A percentile compares a stretch with the other conserved stretches of the same genome.
phyloP scores from a whole-genome alignment of 2,113 vertebrate species.

The Illadopsis cleaveri region DNA sequence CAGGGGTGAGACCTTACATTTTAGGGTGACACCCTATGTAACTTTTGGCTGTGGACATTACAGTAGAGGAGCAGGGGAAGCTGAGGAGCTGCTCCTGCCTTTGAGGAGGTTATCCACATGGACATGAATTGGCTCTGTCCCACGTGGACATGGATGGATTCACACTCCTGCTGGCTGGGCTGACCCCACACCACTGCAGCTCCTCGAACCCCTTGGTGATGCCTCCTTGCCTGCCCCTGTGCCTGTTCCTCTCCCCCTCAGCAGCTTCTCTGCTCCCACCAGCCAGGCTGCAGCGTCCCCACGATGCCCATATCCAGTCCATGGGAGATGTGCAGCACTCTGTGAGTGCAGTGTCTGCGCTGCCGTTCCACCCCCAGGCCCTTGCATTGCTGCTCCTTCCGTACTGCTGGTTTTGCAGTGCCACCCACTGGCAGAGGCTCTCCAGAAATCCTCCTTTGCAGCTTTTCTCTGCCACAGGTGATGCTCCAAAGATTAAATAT shows the following conservation, averaged over 20 bases:
- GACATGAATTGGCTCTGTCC: neutral
- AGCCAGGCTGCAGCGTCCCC: neutral
- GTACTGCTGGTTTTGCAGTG: constrained; percentile 34
- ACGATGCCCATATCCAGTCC: accelerated
- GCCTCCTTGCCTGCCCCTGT: neutral
- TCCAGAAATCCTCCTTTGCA: neutral
- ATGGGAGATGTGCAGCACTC: neutral
- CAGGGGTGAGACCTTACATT: neutral
- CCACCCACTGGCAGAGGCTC: constrained; percentile 47
- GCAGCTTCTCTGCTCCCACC: neutral
- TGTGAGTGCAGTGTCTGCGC: neutral
- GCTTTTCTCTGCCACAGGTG: neutral
- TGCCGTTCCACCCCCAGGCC: neutral
- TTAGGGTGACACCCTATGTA: accelerated
- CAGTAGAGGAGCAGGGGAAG: neutral
- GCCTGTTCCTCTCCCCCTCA: neutral
- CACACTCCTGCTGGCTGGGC: accelerated
- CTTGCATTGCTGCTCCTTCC: neutral
- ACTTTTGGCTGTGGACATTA: neutral
- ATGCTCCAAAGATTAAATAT: neutral
- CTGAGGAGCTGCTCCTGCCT: neutral
- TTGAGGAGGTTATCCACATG: neutral
- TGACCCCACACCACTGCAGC: neutral
- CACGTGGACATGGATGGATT: neutral
- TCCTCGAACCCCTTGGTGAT: neutral